Base-by-base conservation (phyloP, 2,113 vertebrate species). In the Prietella phreatophila region DNA sequence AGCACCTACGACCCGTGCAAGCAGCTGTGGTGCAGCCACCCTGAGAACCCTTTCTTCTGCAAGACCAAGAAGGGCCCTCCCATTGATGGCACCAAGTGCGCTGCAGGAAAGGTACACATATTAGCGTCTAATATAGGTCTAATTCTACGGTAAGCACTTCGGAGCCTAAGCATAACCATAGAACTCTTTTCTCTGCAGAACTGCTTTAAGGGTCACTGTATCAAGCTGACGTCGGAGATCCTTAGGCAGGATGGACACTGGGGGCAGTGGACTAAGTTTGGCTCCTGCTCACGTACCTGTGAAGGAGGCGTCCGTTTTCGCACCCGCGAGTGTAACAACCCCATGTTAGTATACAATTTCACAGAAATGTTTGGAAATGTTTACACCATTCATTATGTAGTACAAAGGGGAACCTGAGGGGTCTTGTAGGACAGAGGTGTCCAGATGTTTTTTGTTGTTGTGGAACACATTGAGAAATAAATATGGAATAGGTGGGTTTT, bases 31-130 rank as follows among this genome's bases (percentile, higher is more conserved):
- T 99, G 98, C 73, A 98, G 97, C 87, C 97, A 99, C 86, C 96
- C 97, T 0, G 96, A 97, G 93, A 98, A 99, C 90, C 98, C 98
- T 4, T 98, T 98, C 91, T 99, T 97, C 94, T 99, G 98, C 91
- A 98, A 97, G 93, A 98, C 97, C 60, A 99, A 98, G 94, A 99
- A 99, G 91, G 97, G 97, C 2, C 97, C 98, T 1, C 97, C 98
- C 0, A 93, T 99, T n/a, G 97, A 99, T 0, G 98, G 98, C 82
- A 99, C 98, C 53, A 97, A 96, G 94, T 99, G 98, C 84, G 97
- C 96, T 0, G 94, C 96, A 6, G 98, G 97, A 61, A 97, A 97
- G 96, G 98, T 99, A 55, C n/a, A 1, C 19, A 22, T 22, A 6
- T 53, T 47, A 76, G 69, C 33, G 8, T 61, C 47, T 50, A 50